Conservation (phyloP, 30 jellyfish, hydroid and myxozoan species). For the Chironex yamaguchii region DNA sequence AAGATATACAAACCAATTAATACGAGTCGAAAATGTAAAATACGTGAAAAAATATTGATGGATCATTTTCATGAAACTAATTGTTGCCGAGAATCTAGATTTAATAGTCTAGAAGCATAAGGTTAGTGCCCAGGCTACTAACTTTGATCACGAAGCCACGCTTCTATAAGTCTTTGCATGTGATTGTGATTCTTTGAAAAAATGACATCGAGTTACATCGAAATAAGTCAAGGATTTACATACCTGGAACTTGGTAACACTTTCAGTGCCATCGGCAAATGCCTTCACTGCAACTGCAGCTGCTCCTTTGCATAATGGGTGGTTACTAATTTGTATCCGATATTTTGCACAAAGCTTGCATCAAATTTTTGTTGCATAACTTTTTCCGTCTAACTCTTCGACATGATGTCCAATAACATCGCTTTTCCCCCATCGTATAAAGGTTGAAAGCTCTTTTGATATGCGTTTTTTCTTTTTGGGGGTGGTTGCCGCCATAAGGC, state of each 20-base stretch:
- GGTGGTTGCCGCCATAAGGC: too few relatives aligned
- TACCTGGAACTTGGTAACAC: slow-evolving; percentile 46
- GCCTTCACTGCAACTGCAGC: slow-evolving; percentile 33
- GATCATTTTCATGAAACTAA: too few relatives aligned
- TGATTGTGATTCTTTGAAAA: slow-evolving; percentile 30
- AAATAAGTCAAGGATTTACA: slow-evolving; percentile 3
- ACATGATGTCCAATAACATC: slow-evolving; percentile 35
- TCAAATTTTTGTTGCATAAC: slow-evolving; percentile 40
- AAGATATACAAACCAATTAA: too few relatives aligned
- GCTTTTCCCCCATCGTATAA: slow-evolving; percentile 34
- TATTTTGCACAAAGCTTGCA: slow-evolving; percentile 55
- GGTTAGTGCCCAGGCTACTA: too few relatives aligned
- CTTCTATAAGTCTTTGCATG: too few relatives aligned
- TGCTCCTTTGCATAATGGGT: slow-evolving; percentile 36
- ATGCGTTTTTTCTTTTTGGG: background rate
- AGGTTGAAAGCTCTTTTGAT: slow-evolving; percentile 19
- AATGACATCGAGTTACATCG: background rate
- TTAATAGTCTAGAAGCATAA: too few relatives aligned
- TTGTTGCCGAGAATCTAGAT: too few relatives aligned
- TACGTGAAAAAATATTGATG: too few relatives aligned
- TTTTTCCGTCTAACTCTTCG: slow-evolving; percentile 35
- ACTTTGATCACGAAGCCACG: too few relatives aligned
- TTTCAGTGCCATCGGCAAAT: slow-evolving; percentile 47
- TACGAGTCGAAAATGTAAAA: too few relatives aligned
- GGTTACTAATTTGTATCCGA: slow-evolving; percentile 5